Evolutionary conservation across 2,797 vertebrate species (phyloP).

Genomic region (Anabas testudineus): DNA sequence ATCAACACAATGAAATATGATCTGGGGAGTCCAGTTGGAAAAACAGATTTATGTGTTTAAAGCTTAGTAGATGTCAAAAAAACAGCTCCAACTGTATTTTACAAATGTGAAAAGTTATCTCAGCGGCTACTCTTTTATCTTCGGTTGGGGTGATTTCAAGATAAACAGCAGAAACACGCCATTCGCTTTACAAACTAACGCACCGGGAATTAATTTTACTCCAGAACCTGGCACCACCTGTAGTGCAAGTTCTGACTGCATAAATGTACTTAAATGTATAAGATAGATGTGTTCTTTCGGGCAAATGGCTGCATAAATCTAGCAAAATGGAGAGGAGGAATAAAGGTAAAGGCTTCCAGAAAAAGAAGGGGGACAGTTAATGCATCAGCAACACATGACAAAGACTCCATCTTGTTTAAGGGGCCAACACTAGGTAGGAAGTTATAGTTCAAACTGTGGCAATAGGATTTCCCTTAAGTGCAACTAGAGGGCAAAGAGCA

Average conservation of each 20-base stretch:
- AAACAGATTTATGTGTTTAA: not conserved
- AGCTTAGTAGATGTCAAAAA: not conserved
- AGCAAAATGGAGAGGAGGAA: conserved; percentile 13
- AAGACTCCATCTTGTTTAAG: too few species aligned
- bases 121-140: too few species aligned
- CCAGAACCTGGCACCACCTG: not conserved
- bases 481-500: not conserved
- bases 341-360: conserved; percentile 28
- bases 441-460: not conserved
- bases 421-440: not conserved
- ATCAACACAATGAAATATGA: not conserved
- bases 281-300: not conserved
- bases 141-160: too few species aligned
- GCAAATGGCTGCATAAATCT: too few species aligned
- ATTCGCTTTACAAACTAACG: too few species aligned
- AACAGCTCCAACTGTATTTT: too few species aligned
- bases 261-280: not conserved
- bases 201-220: too few species aligned
- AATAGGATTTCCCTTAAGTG: not conserved
- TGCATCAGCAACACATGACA: too few species aligned
- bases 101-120: too few species aligned
- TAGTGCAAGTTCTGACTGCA: too few species aligned
- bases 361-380: not conserved
- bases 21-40: not conserved
- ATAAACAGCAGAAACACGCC: too few species aligned